These are phyloP conservation scores for Chrysodeixis includens DNA, from an alignment of 2,888 invertebrate species.

Conservation along the genomic window DNA sequence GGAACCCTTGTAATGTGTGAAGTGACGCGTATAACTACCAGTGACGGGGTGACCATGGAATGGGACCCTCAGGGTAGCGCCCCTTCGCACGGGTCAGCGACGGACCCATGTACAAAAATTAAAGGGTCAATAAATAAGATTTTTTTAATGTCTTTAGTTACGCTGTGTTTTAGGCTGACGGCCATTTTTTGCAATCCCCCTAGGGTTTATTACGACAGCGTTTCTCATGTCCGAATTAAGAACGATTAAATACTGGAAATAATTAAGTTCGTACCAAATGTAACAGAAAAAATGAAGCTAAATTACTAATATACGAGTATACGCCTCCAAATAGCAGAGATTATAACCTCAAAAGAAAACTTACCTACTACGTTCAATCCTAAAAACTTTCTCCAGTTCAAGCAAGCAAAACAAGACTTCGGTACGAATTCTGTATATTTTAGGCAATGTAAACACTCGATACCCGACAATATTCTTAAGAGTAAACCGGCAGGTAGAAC, in stretches of 20 bases:
- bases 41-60: conserved; percentile 55
- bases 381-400: neutral
- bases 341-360: conserved; percentile 1
- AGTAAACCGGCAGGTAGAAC: conserved; percentile 54
- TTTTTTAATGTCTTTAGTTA: conserved; percentile 47
- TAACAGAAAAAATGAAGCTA: neutral
- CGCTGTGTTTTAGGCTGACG: conserved; percentile 28
- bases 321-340: neutral
- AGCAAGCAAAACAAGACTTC: conserved; percentile 10
- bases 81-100: conserved; percentile 59
- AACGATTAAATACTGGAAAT: neutral
- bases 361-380: neutral
- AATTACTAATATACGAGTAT: neutral
- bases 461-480: conserved; percentile 53
- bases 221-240: neutral
- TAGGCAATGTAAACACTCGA: conserved; percentile 50
- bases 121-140: conserved; percentile 45
- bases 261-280: neutral
- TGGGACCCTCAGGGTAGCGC: conserved; percentile 43
- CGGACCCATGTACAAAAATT: conserved; percentile 46
- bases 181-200: neutral
- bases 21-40: conserved; percentile 64
- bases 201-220: neutral
- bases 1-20: conserved; percentile 63
- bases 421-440: conserved; percentile 34